Evolutionary conservation across 1,140 invertebrate genomes (phyloP).

Genomic region (Bursaphelenchus mucronatus): DNA sequence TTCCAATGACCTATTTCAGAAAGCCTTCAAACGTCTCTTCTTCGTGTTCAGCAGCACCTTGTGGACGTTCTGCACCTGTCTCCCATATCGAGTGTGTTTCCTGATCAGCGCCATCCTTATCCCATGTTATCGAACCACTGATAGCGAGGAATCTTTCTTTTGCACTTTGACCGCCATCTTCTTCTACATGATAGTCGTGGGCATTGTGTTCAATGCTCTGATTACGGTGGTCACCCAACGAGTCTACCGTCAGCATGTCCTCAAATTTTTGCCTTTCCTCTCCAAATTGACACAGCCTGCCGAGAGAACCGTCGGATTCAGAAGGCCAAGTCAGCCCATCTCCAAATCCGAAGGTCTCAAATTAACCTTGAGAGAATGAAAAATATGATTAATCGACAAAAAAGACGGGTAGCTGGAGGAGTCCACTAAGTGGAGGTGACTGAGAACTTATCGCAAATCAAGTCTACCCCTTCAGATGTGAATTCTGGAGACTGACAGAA

Average conservation of each 20-base stretch:
- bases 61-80: slow-evolving; percentile 58
- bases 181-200: slow-evolving; percentile 49
- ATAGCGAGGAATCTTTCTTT: slow-evolving; percentile 18
- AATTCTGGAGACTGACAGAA: too few species aligned
- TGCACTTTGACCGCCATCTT: slow-evolving; percentile 36
- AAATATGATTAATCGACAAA: too few species aligned
- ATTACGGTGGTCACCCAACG: slow-evolving; percentile 48
- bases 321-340: too few species aligned
- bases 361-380: too few species aligned
- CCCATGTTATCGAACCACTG: not conserved
- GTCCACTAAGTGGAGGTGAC: too few species aligned
- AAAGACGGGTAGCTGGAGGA: too few species aligned
- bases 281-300: too few species aligned
- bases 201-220: slow-evolving; percentile 54
- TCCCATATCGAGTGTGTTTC: slow-evolving; percentile 55
- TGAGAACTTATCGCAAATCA: too few species aligned
- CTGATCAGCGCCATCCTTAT: slow-evolving; percentile 31
- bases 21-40: slow-evolving; percentile 56
- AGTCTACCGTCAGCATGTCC: slow-evolving; percentile 23
- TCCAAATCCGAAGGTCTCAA: too few species aligned
- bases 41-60: slow-evolving; percentile 57
- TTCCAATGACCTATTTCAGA: slow-evolving; percentile 35
- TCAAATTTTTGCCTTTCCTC: not conserved
- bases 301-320: too few species aligned
- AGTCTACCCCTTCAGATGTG: too few species aligned